Evolutionary conservation across 53 echinoderm and acorn worm species (phyloP).

Genomic region (Stichopus horrens): DNA sequence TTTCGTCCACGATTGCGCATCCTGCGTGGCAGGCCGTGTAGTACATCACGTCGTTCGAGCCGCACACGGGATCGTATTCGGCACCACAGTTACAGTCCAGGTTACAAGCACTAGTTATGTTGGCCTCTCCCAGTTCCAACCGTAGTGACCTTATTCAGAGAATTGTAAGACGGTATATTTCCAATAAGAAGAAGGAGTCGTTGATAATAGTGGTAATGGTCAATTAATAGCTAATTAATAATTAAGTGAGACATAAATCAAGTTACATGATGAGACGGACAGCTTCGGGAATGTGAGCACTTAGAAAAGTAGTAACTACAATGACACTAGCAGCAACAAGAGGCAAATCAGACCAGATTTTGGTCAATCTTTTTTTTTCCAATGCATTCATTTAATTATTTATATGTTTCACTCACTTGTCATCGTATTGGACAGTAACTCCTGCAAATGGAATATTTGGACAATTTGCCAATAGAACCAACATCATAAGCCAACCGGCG

Average conservation of each 20-base stretch:
- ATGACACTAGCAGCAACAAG: no score
- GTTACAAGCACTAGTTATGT: conserved; percentile 57
- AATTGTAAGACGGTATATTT: not conserved
- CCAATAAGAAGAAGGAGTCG: not conserved
- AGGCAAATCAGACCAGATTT: no score
- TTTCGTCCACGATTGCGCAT: conserved; percentile 22
- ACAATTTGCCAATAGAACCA: conserved; percentile 70
- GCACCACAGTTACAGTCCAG: conserved; percentile 52
- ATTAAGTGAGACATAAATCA: no score
- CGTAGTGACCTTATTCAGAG: not conserved
- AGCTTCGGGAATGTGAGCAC: no score
- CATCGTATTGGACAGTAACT: conserved; percentile 74
- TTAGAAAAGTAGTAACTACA: no score
- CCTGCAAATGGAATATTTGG: conserved; percentile 86
- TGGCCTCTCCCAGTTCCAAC: conserved; percentile 30
- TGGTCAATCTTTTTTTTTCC: no score
- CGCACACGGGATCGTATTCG: conserved; percentile 65
- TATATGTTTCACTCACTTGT: conserved; percentile 58
- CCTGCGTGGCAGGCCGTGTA: conserved; percentile 69
- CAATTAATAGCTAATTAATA: no score
- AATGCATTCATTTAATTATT: no score
- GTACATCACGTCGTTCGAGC: conserved; percentile 60
- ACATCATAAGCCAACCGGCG: conserved; percentile 55
- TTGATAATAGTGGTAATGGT: not conserved
- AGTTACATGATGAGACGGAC: no score